These are phyloP conservation scores for Channa argus DNA, from an alignment of 2,113 vertebrate species.

Conservation along the genomic window DNA sequence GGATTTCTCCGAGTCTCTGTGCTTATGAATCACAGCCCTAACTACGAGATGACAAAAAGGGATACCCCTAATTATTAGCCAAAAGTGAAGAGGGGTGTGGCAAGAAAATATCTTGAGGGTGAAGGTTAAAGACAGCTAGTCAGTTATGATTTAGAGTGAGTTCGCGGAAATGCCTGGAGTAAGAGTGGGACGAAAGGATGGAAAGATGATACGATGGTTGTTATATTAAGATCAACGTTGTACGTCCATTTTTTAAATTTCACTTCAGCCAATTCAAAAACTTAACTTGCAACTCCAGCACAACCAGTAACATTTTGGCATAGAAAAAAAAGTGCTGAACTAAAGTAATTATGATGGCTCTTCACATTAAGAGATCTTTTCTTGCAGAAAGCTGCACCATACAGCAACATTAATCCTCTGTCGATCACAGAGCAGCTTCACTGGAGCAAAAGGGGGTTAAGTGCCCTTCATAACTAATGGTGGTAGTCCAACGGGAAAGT, in stretches of 20 bases:
- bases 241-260: conserved; percentile 41
- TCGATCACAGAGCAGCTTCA: conserved; percentile 51
- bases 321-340: conserved; percentile 14
- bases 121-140: conserved; percentile 41
- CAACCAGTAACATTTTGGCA: neutral
- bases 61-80: conserved; percentile 68
- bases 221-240: conserved; percentile 2
- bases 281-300: conserved; percentile 7
- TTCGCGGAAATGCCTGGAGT: conserved; percentile 19
- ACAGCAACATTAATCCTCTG: conserved; percentile 46
- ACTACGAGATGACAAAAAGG: conserved; percentile 71
- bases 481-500: neutral
- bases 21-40: conserved; percentile 70
- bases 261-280: conserved; percentile 11
- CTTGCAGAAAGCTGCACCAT: conserved; percentile 34
- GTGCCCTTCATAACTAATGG: conserved; percentile 60
- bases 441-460: conserved; percentile 69
- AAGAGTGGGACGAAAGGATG: conserved; percentile 18
- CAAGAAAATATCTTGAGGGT: conserved; percentile 57
- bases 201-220: conserved; percentile 34
- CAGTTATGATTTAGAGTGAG: conserved; percentile 33
- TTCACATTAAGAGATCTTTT: conserved; percentile 18
- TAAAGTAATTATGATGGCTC: neutral
- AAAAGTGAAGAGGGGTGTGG: conserved; percentile 28
- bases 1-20: conserved; percentile 45